Conservation (phyloP, 2,113 vertebrate species). For the Leuciscus idus region DNA sequence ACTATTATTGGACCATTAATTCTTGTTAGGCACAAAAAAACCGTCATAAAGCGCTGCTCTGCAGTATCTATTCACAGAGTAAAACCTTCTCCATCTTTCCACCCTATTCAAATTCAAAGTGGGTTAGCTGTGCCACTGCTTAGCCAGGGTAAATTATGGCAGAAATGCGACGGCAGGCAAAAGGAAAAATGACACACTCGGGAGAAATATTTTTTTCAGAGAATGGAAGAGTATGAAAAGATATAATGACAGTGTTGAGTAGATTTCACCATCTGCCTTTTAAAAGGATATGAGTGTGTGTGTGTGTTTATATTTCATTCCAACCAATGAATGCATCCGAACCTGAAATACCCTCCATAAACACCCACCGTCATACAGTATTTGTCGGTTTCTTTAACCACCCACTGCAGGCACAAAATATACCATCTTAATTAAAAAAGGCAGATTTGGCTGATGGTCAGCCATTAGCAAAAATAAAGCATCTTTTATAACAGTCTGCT, state of each 20-base stretch:
- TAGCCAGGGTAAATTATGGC: slow-evolving; percentile 24
- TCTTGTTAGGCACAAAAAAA: slow-evolving; percentile 32
- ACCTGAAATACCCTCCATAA: slow-evolving; percentile 49
- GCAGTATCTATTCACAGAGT: background rate
- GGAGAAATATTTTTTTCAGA: slow-evolving; percentile 19
- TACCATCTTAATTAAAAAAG: background rate
- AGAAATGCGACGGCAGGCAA: slow-evolving; percentile 9
- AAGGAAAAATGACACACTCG: slow-evolving; percentile 7
- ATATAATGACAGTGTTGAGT: slow-evolving; percentile 48
- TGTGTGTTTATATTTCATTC: background rate
- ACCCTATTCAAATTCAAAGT: slow-evolving; percentile 35
- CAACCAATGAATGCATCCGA: background rate
- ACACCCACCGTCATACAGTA: slow-evolving; percentile 19
- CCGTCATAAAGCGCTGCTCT: background rate
- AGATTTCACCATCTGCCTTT: slow-evolving; percentile 40
- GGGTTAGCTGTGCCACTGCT: slow-evolving; percentile 17
- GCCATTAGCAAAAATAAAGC: background rate
- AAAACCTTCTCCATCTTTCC: background rate
- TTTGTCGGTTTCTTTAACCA: background rate
- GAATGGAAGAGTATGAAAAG: slow-evolving; percentile 36
- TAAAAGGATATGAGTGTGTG: background rate
- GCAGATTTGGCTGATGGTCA: slow-evolving; percentile 24
- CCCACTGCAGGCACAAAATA: background rate
- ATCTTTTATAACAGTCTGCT: slow-evolving; percentile 13
- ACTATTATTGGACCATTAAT: slow-evolving; percentile 35